Evolutionary conservation across 2,113 vertebrate species (phyloP).

Genomic region (Rynchops niger): DNA sequence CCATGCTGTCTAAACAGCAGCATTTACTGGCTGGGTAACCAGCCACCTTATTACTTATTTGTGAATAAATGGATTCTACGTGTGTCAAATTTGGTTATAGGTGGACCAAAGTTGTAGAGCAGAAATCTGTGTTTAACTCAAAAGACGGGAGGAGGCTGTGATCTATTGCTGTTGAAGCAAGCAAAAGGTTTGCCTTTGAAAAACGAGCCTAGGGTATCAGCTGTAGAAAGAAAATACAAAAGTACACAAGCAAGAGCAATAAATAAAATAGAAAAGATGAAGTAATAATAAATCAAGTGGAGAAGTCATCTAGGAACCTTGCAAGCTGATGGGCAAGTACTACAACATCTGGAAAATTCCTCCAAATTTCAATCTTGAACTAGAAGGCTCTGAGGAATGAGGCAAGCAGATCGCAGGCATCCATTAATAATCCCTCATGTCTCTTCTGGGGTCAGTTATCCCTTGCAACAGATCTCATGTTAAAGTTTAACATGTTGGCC

Average conservation of each 20-base stretch:
- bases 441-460: background rate
- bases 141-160: background rate
- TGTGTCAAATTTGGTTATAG: background rate
- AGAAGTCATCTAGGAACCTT: background rate
- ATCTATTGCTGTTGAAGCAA: background rate
- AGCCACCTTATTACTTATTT: background rate
- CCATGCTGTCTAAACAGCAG: background rate
- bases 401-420: background rate
- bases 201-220: background rate
- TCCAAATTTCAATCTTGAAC: background rate
- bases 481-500: background rate
- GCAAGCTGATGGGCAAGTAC: background rate
- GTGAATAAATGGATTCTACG: background rate
- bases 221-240: background rate
- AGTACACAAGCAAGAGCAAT: background rate
- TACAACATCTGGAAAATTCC: slow-evolving; percentile 22
- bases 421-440: background rate
- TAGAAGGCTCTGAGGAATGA: background rate
- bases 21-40: background rate
- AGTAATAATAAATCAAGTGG: background rate
- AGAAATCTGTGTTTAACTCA: background rate
- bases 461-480: background rate
- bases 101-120: background rate
- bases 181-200: background rate
- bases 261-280: background rate